Conservation (phyloP, 2,797 vertebrate species). For the Esox lucius region DNA sequence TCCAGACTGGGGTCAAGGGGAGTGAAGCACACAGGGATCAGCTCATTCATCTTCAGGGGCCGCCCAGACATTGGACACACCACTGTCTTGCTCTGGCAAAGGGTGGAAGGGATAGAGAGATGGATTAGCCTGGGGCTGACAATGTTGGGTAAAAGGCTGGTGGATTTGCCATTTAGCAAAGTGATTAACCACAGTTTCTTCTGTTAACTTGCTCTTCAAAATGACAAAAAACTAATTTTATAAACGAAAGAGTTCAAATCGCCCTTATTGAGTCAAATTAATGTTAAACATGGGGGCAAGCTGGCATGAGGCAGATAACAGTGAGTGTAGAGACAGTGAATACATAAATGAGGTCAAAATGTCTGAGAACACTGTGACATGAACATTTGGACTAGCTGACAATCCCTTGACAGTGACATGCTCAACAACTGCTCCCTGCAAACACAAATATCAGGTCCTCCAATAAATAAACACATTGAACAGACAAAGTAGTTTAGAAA, state of each 20-base stretch:
- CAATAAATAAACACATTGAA: not conserved
- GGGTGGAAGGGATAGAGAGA: not conserved
- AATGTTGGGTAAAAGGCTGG: no score
- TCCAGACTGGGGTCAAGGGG: conserved; percentile 79
- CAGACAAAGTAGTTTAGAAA: not conserved
- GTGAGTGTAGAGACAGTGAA: conserved; percentile 11
- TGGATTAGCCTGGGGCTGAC: not conserved
- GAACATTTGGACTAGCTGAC: conserved; percentile 8
- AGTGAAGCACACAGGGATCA: conserved; percentile 80
- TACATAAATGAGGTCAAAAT: conserved; percentile 16
- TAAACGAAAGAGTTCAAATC: not conserved
- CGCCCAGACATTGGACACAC: conserved; percentile 87
- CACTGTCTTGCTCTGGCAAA: conserved; percentile 76
- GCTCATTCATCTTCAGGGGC: conserved; percentile 84
- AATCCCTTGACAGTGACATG: not conserved
- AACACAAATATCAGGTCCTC: not conserved
- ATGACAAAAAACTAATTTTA: no score
- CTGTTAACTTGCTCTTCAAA: no score
- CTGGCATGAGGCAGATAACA: conserved; percentile 22
- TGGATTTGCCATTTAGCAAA: no score
- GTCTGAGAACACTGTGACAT: conserved; percentile 15
- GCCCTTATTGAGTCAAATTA: not conserved
- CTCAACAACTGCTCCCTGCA: not conserved
- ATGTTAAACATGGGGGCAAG: conserved; percentile 3
- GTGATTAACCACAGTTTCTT: no score